phyloP scores from a whole-genome alignment of 2,888 invertebrate species.

The Suillia variegata region DNA sequence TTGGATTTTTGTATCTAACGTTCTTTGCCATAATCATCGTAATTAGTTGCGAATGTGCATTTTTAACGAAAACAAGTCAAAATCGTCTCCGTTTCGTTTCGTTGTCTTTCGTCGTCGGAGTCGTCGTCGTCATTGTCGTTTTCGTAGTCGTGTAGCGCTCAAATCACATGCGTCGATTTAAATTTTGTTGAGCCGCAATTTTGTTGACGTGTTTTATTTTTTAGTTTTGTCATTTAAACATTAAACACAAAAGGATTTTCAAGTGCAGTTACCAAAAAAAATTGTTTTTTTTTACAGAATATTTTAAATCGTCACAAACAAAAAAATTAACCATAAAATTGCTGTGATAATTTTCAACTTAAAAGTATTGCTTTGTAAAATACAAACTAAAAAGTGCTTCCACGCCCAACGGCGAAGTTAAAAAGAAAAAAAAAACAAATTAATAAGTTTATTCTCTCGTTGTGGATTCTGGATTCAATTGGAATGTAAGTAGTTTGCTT shows the following conservation, averaged over 20 bases:
- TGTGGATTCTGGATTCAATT: background rate
- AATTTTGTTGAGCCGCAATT: background rate
- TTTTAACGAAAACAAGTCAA: slow-evolving; percentile 3
- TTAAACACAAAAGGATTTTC: too few relatives aligned
- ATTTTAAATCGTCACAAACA: background rate
- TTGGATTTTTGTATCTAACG: background rate
- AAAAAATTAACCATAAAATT: background rate
- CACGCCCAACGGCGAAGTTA: background rate
- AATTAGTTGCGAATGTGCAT: slow-evolving; percentile 14
- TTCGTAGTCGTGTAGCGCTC: background rate
- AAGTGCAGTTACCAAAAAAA: too few relatives aligned
- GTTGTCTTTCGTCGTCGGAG: slow-evolving; percentile 2
- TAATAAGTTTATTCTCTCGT: too few relatives aligned
- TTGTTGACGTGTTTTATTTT: background rate
- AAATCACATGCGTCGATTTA: background rate
- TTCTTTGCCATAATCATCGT: background rate
- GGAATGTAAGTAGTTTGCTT: slow-evolving; percentile 3
- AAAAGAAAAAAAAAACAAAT: background rate
- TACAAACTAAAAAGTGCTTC: slow-evolving; percentile 1
- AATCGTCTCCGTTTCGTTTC: too few relatives aligned
- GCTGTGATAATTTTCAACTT: slow-evolving; percentile 11
- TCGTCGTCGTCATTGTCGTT: too few relatives aligned
- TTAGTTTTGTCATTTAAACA: too few relatives aligned
- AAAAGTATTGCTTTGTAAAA: slow-evolving; percentile 6
- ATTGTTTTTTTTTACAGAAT: background rate